Evolutionary conservation across 2,888 invertebrate genomes (phyloP).

Genomic region (Apotomis betuletana): DNA sequence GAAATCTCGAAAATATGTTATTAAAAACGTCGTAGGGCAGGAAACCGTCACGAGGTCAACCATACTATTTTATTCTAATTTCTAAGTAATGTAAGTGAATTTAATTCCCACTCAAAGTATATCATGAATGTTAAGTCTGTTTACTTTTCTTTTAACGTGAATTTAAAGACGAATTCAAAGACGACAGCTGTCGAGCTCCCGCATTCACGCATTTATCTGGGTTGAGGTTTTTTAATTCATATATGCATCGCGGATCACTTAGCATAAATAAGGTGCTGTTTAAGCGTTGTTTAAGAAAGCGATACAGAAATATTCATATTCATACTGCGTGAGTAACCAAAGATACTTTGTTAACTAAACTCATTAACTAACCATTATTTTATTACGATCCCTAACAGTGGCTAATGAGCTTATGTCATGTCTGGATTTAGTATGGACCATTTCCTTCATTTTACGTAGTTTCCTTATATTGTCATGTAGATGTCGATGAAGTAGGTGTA

Average conservation of each 20-base stretch:
- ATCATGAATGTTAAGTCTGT: slow-evolving; percentile 34
- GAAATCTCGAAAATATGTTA: no score
- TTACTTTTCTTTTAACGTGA: slow-evolving; percentile 23
- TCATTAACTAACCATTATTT: slow-evolving; percentile 4
- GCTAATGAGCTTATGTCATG: slow-evolving; percentile 19
- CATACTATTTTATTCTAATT: slow-evolving; percentile 18
- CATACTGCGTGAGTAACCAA: background rate
- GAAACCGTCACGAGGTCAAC: slow-evolving; percentile 9
- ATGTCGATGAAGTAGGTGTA: slow-evolving; percentile 47
- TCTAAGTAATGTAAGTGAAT: slow-evolving; percentile 16
- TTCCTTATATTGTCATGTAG: slow-evolving; percentile 67
- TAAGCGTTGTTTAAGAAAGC: background rate
- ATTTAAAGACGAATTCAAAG: slow-evolving; percentile 16
- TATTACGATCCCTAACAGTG: background rate
- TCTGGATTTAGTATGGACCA: slow-evolving; percentile 30
- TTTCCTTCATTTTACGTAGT: slow-evolving; percentile 51
- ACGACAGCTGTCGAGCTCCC: background rate
- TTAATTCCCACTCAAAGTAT: slow-evolving; percentile 29
- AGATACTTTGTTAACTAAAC: background rate
- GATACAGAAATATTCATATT: background rate
- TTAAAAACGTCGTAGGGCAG: background rate
- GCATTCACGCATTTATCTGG: slow-evolving; percentile 2
- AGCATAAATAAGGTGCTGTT: background rate
- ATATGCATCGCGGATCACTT: background rate
- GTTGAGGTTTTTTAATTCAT: slow-evolving; percentile 9